phyloP scores from a whole-genome alignment of 2,888 invertebrate genomes.

The Idaea aversata region DNA sequence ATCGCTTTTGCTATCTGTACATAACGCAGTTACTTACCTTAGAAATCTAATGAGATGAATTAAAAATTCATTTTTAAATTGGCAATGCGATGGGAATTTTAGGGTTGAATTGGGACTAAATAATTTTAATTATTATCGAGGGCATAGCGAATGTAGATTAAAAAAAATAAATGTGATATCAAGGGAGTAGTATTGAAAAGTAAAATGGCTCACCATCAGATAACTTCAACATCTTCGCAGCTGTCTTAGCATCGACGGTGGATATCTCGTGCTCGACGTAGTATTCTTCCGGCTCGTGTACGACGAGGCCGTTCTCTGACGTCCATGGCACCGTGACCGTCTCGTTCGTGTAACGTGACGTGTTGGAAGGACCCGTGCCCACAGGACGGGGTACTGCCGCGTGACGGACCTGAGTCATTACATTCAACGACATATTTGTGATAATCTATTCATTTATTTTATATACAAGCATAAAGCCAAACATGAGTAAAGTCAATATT shows the following conservation, averaged over 20 bases:
- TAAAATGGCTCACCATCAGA: conserved; percentile 44
- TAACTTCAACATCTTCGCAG: conserved; percentile 69
- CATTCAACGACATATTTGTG: neutral
- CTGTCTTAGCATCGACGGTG: conserved; percentile 77
- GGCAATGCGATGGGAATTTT: no score
- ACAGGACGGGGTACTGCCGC: conserved; percentile 64
- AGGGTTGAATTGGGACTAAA: no score
- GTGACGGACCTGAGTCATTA: conserved; percentile 57
- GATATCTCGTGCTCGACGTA: conserved; percentile 83
- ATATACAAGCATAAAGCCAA: no score
- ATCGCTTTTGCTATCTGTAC: no score
- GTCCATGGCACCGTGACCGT: conserved; percentile 42
- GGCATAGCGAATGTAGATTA: no score
- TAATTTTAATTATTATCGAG: no score
- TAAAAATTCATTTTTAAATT: no score
- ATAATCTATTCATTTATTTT: no score
- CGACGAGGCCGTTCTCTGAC: conserved; percentile 35
- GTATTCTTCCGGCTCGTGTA: conserved; percentile 74
- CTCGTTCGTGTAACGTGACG: conserved; percentile 33
- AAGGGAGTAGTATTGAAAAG: neutral
- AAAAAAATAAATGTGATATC: no score
- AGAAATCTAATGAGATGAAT: no score
- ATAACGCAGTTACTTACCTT: no score
- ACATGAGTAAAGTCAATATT: no score
- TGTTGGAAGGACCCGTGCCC: conserved; percentile 53